Evolutionary conservation across 1,140 invertebrate species (phyloP).

Genomic region (Heliconius himera): DNA sequence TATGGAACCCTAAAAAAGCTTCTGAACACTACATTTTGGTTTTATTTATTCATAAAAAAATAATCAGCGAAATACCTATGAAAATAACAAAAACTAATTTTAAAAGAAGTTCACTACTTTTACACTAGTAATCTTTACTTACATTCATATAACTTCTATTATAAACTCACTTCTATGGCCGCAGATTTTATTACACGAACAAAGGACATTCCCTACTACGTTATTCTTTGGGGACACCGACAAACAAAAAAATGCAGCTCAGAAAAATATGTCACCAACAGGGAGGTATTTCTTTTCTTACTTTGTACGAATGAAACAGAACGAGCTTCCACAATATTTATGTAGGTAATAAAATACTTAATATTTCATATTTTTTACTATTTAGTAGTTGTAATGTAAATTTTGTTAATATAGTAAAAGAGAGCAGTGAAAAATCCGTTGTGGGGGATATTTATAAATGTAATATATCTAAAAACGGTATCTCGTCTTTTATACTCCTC

Average conservation of each 20-base stretch:
- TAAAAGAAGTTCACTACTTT: not conserved
- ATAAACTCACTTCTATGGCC: constrained; percentile 8
- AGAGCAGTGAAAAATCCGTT: too few species aligned
- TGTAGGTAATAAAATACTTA: not conserved
- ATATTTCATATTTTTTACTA: not conserved
- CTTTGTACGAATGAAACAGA: constrained; percentile 26
- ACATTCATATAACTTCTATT: not conserved
- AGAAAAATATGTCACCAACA: constrained; percentile 35
- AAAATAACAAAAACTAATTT: too few species aligned
- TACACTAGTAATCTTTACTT: not conserved
- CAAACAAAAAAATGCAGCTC: constrained; percentile 37
- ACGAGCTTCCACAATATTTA: constrained; percentile 13
- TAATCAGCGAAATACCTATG: too few species aligned
- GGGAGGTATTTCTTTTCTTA: constrained; percentile 29
- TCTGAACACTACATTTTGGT: too few species aligned
- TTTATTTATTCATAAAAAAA: too few species aligned
- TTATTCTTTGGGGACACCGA: constrained; percentile 38
- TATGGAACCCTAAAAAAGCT: too few species aligned
- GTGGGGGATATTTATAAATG: too few species aligned
- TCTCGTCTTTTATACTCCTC: too few species aligned
- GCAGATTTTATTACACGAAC: constrained; percentile 44
- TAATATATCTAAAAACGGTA: too few species aligned
- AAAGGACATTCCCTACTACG: constrained; percentile 40
- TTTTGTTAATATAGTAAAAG: not conserved
- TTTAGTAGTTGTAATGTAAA: not conserved